Evolutionary conservation across 2,797 vertebrate genomes (phyloP), one percentile per base, ranked within the genome.

Genomic region (Pelobates cultripes): DNA sequence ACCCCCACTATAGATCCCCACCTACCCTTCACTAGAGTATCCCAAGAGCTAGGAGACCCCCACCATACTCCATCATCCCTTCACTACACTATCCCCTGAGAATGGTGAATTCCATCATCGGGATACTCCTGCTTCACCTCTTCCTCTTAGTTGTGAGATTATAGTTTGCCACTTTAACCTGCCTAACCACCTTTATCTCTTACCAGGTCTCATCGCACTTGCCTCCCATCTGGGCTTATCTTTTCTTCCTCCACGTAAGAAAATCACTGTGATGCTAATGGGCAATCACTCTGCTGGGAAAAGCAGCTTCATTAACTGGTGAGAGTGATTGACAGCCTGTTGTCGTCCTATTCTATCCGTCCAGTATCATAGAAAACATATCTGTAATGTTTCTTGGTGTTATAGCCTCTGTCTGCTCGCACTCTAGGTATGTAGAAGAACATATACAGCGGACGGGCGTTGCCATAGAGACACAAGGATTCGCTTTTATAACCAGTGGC

Each of bases 291-390:
- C 95, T 0, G 95, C 95, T 70, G 95, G 95, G 66, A 96, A 96
- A 87, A 96, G 95, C 89, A 95, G 95, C 81, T 96, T 96, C 83
- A 95, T 96, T 76, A 96, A 96, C 86, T 96, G 95, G 95, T 96
- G 88, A 89, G 69, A 41, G 6, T 43, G 28, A 44, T 7, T 5
- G 47, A 51, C 10, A 51, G 10, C 47, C 47, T 51, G 10, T 2
- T 57, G 60, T 17, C 53, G 9, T 73, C 12, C 10, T 12, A 14
- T 15, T 3, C 8, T 55, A 8, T 12, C 7, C 47, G 5, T 51
- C 47, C 10, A 51, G 44, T 8, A 40, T 42, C 68, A 28, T 28
- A 28, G 28, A 28, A 28, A 28, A 28, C 28, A 28, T 28, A 28
- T 28, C 28, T 28, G 28, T 28, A 28, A 28, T 28, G 28, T 28